Conservation (phyloP, 2,797 vertebrate species). For the Mormyrops attenuatus region DNA sequence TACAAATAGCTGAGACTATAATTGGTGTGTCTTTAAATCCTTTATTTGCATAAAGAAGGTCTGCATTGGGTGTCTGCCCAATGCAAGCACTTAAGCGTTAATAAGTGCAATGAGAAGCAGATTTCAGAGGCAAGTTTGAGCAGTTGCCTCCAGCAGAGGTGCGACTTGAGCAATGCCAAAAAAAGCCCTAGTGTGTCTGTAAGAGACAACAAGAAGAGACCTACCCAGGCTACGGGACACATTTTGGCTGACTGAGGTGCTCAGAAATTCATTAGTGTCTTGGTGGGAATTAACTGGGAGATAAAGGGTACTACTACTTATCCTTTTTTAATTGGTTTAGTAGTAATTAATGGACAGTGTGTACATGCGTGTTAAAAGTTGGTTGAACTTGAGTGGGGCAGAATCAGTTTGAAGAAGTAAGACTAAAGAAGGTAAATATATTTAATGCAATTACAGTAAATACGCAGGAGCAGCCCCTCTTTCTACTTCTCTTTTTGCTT, state of each 20-base stretch:
- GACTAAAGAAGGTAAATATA: background rate
- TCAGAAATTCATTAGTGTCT: conserved; percentile 38
- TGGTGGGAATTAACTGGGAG: conserved; percentile 6
- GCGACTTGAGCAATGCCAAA: conserved; percentile 17
- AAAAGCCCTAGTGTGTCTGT: background rate
- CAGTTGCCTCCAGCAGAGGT: conserved; percentile 11
- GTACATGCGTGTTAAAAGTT: background rate
- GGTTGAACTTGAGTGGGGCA: background rate
- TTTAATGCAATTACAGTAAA: background rate
- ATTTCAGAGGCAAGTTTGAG: conserved; percentile 56
- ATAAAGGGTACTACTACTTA: background rate
- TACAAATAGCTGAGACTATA: background rate
- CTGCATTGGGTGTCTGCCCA: background rate
- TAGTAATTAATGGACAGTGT: background rate
- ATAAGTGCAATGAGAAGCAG: conserved; percentile 55
- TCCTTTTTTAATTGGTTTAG: background rate
- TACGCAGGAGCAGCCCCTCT: background rate
- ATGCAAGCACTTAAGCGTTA: background rate
- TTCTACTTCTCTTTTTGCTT: background rate
- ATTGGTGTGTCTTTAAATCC: background rate
- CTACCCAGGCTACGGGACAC: conserved; percentile 44
- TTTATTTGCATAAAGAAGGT: background rate
- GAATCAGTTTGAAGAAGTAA: background rate
- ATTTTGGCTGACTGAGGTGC: conserved; percentile 44
- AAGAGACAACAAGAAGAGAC: conserved; percentile 45